These are phyloP conservation scores for Ptychadena robeensis DNA, from an alignment of 2,797 vertebrate species.

Conservation along the genomic window DNA sequence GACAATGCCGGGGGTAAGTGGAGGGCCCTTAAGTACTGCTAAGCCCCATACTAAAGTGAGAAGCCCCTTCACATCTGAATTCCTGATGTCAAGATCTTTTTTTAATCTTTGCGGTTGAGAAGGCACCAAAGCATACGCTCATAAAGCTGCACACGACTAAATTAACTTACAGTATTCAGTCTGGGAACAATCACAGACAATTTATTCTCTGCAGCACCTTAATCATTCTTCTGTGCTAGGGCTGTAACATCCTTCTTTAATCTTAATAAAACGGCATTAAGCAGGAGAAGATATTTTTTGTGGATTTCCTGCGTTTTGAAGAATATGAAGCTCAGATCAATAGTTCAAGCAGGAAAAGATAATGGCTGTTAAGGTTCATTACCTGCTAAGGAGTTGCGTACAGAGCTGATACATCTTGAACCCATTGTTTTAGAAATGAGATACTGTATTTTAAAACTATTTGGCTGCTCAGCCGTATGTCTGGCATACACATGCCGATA, in stretches of 20 bases:
- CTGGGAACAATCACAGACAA: constrained; percentile 52
- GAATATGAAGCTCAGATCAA: constrained; percentile 45
- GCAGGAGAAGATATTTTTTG: constrained; percentile 37
- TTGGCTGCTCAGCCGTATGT: constrained; percentile 11
- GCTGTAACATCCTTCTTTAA: constrained; percentile 57
- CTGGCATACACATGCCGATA: too few relatives aligned
- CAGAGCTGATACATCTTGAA: constrained; percentile 22
- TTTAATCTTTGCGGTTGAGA: constrained; percentile 32
- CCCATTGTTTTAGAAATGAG: background rate
- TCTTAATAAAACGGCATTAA: constrained; percentile 59
- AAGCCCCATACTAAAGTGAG: background rate
- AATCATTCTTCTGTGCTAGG: constrained; percentile 46
- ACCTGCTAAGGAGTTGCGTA: constrained; percentile 12
- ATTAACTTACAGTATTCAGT: constrained; percentile 51
- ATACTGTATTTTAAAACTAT: constrained; percentile 6
- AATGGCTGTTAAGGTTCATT: constrained; percentile 52
- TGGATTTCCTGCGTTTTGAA: constrained; percentile 49
- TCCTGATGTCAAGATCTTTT: constrained; percentile 28
- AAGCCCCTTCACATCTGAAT: constrained; percentile 13
- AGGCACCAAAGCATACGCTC: constrained; percentile 31
- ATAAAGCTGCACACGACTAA: constrained; percentile 43
- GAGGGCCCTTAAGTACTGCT: background rate
- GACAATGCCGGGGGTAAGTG: background rate
- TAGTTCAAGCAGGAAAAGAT: constrained; percentile 49
- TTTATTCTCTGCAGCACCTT: constrained; percentile 46